Base-by-base conservation (phyloP, 1,140 invertebrate species). In the Hyles euphorbiae region DNA sequence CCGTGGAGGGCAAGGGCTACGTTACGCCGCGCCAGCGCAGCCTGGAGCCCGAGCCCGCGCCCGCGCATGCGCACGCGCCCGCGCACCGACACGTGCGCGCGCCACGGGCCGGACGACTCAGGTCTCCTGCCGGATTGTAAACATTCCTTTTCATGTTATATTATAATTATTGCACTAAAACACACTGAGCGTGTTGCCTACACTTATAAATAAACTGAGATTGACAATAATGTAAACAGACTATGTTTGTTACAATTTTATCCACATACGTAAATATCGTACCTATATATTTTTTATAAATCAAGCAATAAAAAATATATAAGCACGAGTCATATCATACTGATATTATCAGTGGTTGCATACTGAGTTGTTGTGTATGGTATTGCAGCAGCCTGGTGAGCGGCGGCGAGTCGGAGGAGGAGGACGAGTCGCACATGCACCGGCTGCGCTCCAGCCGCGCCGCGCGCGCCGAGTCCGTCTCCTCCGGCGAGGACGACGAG, bases 401-500 rank as follows among this genome's bases (percentile, higher is more conserved):
- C 74, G 93, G 93, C 51, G 90, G 91, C 34, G 94, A 94, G 52
- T 94, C 94, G 43, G 94, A 95, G 67, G 94, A 95, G 65, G 93
- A 94, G 65, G 92, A 93, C 83, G 87, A 92, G 81, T 82, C 91
- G 9, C 92, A 93, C 58, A 94, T 95, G 91, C 94, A 95, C 76
- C 88, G 94, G 67, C 83, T 96, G 65, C 93, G 93, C 76, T 94
- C 94, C 67, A 93, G 93, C n/a, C 90, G 94, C 57, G 93, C 94
- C 45, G 91, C 91, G 2, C 92, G 93, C 70, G 93, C 92, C 66
- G 96, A 97, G 83, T 96, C 95, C 56, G 91, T 96, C 45, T 96
- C 95, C 70, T 96, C 95, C 8, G 95, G 95, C 46, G 96, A 96
- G 76, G 95, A 96, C 61, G 95, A 96, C 75, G 96, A 97, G 72